Conservation (phyloP, 2,113 vertebrate species). For the Menura novaehollandiae region DNA sequence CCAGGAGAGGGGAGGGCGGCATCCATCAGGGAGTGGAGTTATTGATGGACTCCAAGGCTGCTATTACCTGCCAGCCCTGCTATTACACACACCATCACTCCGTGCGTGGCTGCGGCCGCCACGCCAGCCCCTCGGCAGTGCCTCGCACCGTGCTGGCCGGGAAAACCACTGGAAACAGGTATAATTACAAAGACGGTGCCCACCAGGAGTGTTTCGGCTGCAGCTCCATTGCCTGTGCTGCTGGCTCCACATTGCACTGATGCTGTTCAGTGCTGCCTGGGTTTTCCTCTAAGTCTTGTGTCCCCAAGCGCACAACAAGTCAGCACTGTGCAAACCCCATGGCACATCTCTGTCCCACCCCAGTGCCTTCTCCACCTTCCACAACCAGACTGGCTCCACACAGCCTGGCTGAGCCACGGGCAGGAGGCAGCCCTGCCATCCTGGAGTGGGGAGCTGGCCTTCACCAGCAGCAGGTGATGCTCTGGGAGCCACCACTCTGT, state of each 20-base stretch:
- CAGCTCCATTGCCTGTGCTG: neutral
- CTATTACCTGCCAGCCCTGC: slow-evolving; percentile 21
- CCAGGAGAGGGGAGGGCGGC: neutral
- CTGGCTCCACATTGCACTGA: neutral
- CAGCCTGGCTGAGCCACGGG: neutral
- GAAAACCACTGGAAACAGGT: neutral
- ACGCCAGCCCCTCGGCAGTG: rapidly evolving
- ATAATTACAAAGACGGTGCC: neutral
- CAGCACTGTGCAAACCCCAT: neutral
- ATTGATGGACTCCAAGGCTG: slow-evolving; percentile 8
- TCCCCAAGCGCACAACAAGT: neutral
- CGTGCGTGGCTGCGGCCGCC: rapidly evolving
- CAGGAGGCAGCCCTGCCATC: neutral
- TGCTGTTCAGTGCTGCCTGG: neutral
- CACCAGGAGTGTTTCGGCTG: neutral
- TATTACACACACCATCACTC: slow-evolving; percentile 8
- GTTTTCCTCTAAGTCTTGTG: neutral
- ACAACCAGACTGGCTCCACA: rapidly evolving
- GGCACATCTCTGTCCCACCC: neutral
- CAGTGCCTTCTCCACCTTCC: neutral
- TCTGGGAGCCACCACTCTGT: rapidly evolving
- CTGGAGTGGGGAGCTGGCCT: neutral
- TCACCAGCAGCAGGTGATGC: neutral
- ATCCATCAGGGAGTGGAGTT: neutral
- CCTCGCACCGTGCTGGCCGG: rapidly evolving